Base-by-base conservation (phyloP, 2,797 vertebrate genomes). In the Cygnus olor region DNA sequence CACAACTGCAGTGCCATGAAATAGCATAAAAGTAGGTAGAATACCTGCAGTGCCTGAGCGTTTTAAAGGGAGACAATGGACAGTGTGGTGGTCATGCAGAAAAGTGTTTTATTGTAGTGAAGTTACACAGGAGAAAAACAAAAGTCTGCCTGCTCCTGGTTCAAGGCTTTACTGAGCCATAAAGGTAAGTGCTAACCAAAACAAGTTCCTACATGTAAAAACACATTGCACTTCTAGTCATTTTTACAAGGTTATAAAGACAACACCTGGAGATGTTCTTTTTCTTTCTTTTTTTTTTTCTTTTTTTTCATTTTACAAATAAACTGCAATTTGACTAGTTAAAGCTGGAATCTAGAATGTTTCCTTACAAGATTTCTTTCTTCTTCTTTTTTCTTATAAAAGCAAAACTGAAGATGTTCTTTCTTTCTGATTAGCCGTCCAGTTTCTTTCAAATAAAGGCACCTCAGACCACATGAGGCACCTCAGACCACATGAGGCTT, bases 51-150 rank as follows among this genome's bases (percentile, higher is more conserved):
- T 25, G 27, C 51, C 44, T 83, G 7, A 38, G 44, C 63, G 38
- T 81, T 93, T 92, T 45, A 77, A 88, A 93, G 65, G 58, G 58
- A 78, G 66, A 69, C 66, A 80, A 72, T 5, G 17, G 65, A 64
- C 53, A 68, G 27, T 22, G 68, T 34, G 71, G 11, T 57, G 84
- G 83, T 85, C 70, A 85, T 85, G 78, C 76, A 90, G 80, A 97
- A 88, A 98, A 97, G 95, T 97, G 96, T 97, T 98, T 99, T 98
- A 98, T 97, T 99, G 99, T 99, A 99, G 98, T 99, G 98, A 97
- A 97, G 97, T 96, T 94, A 86, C 93, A 97, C 69, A 95, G 92
- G 96, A 45, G 58, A 94, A 88, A 83, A 66, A 49, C 38, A 32
- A 68, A 88, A 42, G 12, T 81, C 36, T 65, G 13, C 30, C 36